These are phyloP conservation scores for Trichonephila clavata DNA, from an alignment of 1,140 invertebrate species.

Conservation along the genomic window DNA sequence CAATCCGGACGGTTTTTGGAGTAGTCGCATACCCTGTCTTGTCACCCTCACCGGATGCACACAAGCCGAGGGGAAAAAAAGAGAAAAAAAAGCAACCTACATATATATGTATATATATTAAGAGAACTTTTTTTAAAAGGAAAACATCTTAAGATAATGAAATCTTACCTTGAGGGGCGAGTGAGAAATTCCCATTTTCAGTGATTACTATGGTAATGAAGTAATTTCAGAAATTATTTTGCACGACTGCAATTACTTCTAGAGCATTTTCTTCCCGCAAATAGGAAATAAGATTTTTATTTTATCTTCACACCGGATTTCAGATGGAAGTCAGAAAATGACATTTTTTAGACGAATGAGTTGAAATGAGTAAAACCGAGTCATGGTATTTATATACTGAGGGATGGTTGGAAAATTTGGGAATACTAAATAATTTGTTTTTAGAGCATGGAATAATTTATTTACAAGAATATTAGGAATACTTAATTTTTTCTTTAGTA, in stretches of 20 bases:
- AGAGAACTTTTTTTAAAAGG: conserved; percentile 32
- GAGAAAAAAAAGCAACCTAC: not conserved
- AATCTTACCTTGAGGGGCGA: conserved; percentile 71
- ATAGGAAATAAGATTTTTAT: conserved; percentile 22
- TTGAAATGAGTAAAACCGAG: no score
- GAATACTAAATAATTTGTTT: no score
- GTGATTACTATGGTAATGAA: conserved; percentile 71
- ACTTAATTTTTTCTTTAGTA: no score
- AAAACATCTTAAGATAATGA: conserved; percentile 75
- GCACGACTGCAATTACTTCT: conserved; percentile 48
- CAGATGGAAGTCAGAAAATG: not conserved
- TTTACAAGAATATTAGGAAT: no score
- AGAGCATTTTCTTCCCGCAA: not conserved
- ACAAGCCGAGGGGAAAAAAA: conserved; percentile 12
- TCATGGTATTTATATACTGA: no score
- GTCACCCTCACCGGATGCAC: conserved; percentile 26
- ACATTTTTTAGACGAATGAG: not conserved
- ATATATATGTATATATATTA: not conserved
- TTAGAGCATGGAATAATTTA: no score
- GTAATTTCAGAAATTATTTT: conserved; percentile 65
- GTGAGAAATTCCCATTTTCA: conserved; percentile 65
- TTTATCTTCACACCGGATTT: not conserved
- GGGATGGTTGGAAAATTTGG: no score
- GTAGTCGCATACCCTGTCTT: not conserved
- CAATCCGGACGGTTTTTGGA: not conserved